Conservation (phyloP, 1,140 invertebrate genomes). For the Ridgeia piscesae region DNA sequence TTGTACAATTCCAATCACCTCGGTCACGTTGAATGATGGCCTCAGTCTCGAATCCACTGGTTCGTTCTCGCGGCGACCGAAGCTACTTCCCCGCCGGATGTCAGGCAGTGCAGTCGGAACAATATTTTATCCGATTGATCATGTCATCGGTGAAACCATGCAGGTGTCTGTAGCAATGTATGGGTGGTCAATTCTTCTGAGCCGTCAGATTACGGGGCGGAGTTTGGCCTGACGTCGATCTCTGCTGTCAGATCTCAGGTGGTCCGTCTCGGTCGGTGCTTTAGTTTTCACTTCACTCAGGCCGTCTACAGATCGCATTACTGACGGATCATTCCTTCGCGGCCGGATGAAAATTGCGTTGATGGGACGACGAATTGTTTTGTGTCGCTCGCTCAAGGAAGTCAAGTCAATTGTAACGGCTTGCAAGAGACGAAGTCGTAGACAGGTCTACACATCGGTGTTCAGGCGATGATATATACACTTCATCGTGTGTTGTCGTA, state of each 20-base stretch:
- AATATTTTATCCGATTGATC: no score
- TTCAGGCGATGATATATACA: no score
- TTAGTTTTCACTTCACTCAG: neutral
- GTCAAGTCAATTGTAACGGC: neutral
- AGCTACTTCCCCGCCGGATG: no score
- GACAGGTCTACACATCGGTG: neutral
- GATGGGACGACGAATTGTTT: neutral
- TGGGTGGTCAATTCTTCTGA: no score
- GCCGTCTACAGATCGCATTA: neutral
- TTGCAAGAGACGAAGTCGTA: neutral
- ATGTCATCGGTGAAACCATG: no score
- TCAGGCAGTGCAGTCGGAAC: no score
- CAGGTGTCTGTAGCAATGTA: no score
- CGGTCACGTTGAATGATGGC: no score
- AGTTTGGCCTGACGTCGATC: neutral
- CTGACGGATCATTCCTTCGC: neutral
- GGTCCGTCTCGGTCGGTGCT: neutral
- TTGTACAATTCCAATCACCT: no score
- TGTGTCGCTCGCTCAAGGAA: neutral
- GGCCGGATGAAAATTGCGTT: neutral
- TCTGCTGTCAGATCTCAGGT: neutral
- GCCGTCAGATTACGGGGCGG: neutral
- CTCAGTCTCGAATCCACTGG: no score
- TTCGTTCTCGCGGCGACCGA: no score
- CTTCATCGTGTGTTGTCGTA: no score